Conservation (phyloP, 2,113 vertebrate species). For the Diglossa brunneiventris region DNA sequence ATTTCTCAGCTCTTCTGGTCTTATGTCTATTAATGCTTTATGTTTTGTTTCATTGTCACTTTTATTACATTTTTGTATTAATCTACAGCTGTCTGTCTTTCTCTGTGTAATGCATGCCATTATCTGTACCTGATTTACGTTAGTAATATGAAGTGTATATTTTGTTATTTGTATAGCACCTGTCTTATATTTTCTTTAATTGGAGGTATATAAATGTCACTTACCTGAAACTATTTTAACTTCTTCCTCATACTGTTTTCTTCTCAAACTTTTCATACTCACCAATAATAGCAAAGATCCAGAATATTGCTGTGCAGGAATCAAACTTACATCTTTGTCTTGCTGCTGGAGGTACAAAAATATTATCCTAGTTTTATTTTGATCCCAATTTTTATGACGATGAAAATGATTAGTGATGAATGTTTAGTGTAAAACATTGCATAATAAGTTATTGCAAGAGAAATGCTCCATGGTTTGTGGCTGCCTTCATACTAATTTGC, state of each 20-base stretch:
- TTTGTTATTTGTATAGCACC: background rate
- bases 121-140: background rate
- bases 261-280: background rate
- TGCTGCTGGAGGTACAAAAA: background rate
- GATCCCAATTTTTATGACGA: background rate
- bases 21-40: background rate
- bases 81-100: background rate
- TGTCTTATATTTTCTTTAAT: background rate
- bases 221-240: background rate
- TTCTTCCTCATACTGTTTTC: background rate
- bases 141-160: background rate
- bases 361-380: background rate
- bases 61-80: background rate
- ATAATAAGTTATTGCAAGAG: background rate
- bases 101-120: background rate
- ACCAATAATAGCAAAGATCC: background rate
- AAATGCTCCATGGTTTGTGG: background rate
- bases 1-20: background rate
- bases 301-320: background rate
- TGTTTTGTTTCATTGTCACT: background rate
- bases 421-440: background rate
- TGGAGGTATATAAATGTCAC: background rate
- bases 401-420: background rate
- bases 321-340: background rate
- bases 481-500: conserved; percentile 2